Conservation (phyloP, 2,888 invertebrate species). For the Ophion ventricosus region DNA sequence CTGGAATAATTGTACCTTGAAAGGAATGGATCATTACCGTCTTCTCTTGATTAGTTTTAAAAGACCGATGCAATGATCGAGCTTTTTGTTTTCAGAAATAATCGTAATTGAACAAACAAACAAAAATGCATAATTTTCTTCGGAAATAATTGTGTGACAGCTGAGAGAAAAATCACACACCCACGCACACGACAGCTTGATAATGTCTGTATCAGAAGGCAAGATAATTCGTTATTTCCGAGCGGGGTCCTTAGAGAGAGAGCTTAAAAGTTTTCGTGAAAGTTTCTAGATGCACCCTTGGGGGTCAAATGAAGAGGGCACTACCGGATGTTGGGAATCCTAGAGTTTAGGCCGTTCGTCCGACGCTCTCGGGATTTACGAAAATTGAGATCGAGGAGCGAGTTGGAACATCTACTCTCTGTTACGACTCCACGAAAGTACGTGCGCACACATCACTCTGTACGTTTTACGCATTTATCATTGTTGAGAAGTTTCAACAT, state of each 20-base stretch:
- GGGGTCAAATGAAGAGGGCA: constrained; percentile 42
- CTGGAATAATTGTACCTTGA: neutral
- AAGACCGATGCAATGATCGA: neutral
- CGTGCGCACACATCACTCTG: neutral
- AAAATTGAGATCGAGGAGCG: constrained; percentile 64
- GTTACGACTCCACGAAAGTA: neutral
- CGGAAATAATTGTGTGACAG: no score
- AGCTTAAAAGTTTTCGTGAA: constrained; percentile 38
- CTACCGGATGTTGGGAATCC: neutral
- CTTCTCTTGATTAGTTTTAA: neutral
- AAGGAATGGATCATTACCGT: neutral
- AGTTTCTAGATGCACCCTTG: constrained; percentile 40
- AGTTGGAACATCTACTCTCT: constrained; percentile 33
- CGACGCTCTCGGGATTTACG: constrained; percentile 57
- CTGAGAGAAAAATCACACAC: neutral
- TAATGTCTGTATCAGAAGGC: constrained; percentile 31
- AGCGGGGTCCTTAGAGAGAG: constrained; percentile 17
- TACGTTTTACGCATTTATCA: neutral
- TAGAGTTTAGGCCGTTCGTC: constrained; percentile 45
- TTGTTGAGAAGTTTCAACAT: neutral
- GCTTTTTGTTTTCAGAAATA: neutral
- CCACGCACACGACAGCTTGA: neutral
- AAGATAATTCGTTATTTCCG: constrained; percentile 50
- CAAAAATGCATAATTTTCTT: no score
- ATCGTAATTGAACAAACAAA: no score